Evolutionary conservation across 2,888 invertebrate species (phyloP), one percentile per base, ranked within the genome.

Genomic region (Trilocha varians): DNA sequence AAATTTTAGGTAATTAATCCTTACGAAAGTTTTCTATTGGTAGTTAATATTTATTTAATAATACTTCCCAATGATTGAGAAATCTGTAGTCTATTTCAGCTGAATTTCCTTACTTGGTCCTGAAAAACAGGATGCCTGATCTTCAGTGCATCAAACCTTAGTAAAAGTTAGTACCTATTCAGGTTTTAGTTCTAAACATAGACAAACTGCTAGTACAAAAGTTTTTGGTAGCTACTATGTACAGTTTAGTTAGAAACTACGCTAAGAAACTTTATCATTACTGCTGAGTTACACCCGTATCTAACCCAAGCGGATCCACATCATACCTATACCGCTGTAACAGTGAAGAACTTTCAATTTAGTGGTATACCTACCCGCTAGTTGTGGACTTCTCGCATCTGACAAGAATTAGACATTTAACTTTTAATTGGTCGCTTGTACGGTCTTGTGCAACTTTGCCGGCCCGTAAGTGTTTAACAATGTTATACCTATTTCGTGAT

Each of bases 401-500:
- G 75, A 84, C 84, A 84, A 84, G 84, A 82, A 82, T 83, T 78
- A 82, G 79, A 78, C 84, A 84, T 84, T 84, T 80, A 84, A 84
- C 83, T 84, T 84, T 84, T 84, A 84, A 84, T 84, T 84, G 84
- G 83, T 62, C 65, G 78, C 80, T 82, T 83, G 84, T 84, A 74
- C 71, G 75, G 74, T 79, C 72, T 78, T 82, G 77, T 67, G 71
- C 60, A 79, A 82, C 76, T 76, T 74, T 63, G 72, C 56, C 63
- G 64, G 65, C 67, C 38, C 64, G 76, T 80, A 78, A 79, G 78
- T 79, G 80, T 83, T 73, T 73, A 76, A 80, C 79, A 76, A 78
- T 83, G 80, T 82, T 73, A 61, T 64, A 58, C 57, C 52, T 62
- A 60, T 52, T 53, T 56, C 53, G 57, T 55, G 62, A 57, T 67